These are phyloP conservation scores for Patella depressa DNA, from an alignment of 2,888 invertebrate genomes.

Conservation along the genomic window DNA sequence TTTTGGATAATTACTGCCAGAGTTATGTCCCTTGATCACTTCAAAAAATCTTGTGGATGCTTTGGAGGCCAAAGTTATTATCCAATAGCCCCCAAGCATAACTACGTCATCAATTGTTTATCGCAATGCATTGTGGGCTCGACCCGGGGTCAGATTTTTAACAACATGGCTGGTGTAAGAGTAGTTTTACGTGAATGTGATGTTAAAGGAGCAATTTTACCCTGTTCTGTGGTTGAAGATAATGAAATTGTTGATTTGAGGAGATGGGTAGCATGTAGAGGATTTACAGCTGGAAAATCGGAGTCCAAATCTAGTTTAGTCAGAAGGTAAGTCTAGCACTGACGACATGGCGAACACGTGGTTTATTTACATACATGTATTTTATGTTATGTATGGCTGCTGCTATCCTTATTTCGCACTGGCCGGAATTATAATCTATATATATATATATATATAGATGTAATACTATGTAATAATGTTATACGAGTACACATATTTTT, in stretches of 20 bases:
- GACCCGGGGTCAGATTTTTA: neutral
- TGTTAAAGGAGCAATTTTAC: neutral
- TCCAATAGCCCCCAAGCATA: neutral
- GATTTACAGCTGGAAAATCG: neutral
- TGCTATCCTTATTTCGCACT: too few relatives aligned
- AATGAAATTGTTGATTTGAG: neutral
- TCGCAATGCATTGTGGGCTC: neutral
- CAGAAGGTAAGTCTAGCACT: neutral
- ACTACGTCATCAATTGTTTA: neutral
- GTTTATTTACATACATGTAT: too few relatives aligned
- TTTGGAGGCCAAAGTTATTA: too few relatives aligned
- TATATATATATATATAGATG: too few relatives aligned
- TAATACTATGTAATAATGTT: too few relatives aligned
- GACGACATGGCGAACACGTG: too few relatives aligned
- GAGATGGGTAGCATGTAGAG: neutral
- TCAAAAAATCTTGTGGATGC: too few relatives aligned
- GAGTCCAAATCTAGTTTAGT: neutral
- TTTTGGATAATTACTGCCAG: too few relatives aligned
- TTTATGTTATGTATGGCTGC: too few relatives aligned
- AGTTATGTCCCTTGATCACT: too few relatives aligned
- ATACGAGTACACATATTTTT: too few relatives aligned
- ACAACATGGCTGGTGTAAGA: neutral
- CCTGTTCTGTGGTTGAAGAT: neutral
- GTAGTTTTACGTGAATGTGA: neutral
- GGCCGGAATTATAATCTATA: too few relatives aligned